phyloP scores from a whole-genome alignment of 2,888 invertebrate genomes.

The Drosophila melanosoma region DNA sequence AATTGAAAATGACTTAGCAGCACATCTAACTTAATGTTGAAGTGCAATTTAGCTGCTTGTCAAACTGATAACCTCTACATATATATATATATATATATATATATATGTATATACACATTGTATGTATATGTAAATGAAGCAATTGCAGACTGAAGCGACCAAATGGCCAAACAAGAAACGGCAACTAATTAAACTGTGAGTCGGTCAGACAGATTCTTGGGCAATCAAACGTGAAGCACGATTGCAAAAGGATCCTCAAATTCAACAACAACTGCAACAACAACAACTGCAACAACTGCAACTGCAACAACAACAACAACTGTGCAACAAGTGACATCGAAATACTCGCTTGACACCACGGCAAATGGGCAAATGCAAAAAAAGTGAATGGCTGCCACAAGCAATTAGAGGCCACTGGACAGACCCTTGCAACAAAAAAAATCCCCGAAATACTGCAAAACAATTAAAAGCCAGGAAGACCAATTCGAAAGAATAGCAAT shows the following conservation, averaged over 20 bases:
- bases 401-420: conserved; percentile 62
- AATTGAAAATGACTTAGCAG: conserved; percentile 7
- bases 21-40: conserved; percentile 32
- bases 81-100: background rate
- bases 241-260: conserved; percentile 69
- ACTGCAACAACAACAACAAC: background rate
- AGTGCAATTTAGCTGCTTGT: conserved; percentile 46
- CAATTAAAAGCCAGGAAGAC: conserved; percentile 40
- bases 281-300: conserved; percentile 4
- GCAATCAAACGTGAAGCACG: conserved; percentile 54
- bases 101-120: background rate
- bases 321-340: background rate
- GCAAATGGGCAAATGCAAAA: conserved; percentile 36
- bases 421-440: conserved; percentile 50
- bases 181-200: conserved; percentile 60
- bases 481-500: conserved; percentile 10
- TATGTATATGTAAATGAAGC: conserved; percentile 57
- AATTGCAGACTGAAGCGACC: conserved; percentile 39
- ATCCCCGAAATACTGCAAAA: conserved; percentile 30
- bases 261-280: conserved; percentile 16
- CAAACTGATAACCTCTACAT: conserved; percentile 36
- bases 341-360: background rate
- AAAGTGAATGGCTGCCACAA: conserved; percentile 67
- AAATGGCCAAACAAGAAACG: conserved; percentile 41
- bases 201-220: conserved; percentile 49